Evolutionary conservation across 2,797 vertebrate species (phyloP).

Genomic region (Jordanella pulchra): DNA sequence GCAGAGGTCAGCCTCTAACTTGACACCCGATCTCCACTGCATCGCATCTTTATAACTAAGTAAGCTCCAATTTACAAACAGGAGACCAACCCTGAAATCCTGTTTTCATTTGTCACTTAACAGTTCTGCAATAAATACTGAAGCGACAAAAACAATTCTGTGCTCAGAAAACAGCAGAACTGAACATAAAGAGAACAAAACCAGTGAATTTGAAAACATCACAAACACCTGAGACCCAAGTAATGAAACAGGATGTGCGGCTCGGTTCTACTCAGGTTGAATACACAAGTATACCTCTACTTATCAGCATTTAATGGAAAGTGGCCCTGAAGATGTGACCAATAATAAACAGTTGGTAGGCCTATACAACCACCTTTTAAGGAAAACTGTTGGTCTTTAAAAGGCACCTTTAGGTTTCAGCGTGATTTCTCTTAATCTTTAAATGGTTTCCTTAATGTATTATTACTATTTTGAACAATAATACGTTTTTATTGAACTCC

Average conservation of each 20-base stretch:
- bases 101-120: not conserved
- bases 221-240: not conserved
- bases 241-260: not conserved
- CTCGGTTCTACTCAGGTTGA: too few relatives aligned
- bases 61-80: not conserved
- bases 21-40: not conserved
- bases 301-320: not conserved
- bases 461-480: too few relatives aligned
- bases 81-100: not conserved
- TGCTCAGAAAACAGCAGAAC: not conserved
- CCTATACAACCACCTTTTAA: not conserved
- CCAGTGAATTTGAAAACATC: not conserved
- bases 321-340: not conserved
- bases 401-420: too few relatives aligned
- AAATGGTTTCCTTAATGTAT: too few relatives aligned
- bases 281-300: not conserved
- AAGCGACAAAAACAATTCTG: not conserved
- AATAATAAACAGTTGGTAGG: not conserved
- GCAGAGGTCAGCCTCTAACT: not conserved
- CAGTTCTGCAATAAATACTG: not conserved
- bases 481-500: too few relatives aligned
- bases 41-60: not conserved
- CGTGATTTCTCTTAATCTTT: too few relatives aligned
- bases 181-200: not conserved
- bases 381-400: not conserved